Conservation (phyloP, 2,797 vertebrate genomes). For the Gambelia wislizenii region DNA sequence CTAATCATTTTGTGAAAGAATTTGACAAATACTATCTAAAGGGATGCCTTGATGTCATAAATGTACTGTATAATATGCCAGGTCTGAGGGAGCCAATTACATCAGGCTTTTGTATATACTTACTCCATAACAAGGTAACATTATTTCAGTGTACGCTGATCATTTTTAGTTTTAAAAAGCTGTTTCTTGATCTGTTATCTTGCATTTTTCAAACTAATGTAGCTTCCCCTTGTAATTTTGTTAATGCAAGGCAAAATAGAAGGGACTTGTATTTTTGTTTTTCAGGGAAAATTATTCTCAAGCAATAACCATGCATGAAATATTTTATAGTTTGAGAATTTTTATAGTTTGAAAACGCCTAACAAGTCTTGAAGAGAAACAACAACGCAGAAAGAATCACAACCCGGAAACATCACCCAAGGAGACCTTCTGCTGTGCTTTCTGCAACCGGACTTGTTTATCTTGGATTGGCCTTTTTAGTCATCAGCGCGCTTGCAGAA, state of each 20-base stretch:
- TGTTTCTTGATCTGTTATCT: constrained; percentile 39
- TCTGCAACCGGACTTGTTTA: no score
- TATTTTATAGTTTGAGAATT: background rate
- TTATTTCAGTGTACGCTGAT: constrained; percentile 38
- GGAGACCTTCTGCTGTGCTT: no score
- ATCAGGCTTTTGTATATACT: constrained; percentile 30
- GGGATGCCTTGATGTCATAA: constrained; percentile 46
- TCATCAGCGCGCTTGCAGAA: no score
- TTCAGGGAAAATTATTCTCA: constrained; percentile 33
- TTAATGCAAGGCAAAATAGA: constrained; percentile 41
- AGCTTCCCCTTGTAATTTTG: constrained; percentile 28
- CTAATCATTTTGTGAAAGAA: constrained; percentile 21
- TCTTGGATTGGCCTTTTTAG: no score
- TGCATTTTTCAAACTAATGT: constrained; percentile 40
- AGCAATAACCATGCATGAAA: background rate
- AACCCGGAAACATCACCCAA: no score
- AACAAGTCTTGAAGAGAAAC: no score
- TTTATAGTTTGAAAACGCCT: no score
- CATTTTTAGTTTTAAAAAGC: constrained; percentile 43
- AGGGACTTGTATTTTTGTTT: constrained; percentile 54
- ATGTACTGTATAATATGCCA: background rate
- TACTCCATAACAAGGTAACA: constrained; percentile 33
- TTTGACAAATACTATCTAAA: constrained; percentile 54
- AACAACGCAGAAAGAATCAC: no score
- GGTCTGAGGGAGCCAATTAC: constrained; percentile 33